A percentile compares a stretch with the other conserved stretches of the same genome.
phyloP scores from a whole-genome alignment of 1,140 invertebrate species.

The Propsilocerus akamusi region DNA sequence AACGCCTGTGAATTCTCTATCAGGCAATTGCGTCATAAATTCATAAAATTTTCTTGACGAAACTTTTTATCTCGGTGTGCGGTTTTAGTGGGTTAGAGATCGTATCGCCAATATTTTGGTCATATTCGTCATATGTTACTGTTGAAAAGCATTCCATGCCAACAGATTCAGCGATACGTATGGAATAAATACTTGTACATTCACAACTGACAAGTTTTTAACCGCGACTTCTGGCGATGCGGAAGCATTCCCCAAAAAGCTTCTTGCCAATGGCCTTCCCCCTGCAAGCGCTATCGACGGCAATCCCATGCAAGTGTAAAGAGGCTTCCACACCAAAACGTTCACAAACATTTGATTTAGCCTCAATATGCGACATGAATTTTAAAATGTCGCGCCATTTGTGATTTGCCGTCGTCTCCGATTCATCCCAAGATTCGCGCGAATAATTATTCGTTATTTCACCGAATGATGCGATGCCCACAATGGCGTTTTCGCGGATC shows the following conservation, averaged over 20 bases:
- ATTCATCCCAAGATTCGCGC: constrained; percentile 8
- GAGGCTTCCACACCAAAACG: constrained; percentile 6
- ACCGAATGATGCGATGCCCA: constrained; percentile 7
- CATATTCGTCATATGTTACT: constrained; percentile 8
- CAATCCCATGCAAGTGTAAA: constrained; percentile 9
- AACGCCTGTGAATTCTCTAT: too few species aligned
- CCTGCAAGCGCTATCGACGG: constrained; percentile 4
- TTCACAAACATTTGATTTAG: constrained; percentile 8
- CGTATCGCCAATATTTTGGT: constrained; percentile 6
- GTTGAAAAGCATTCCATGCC: constrained; percentile 8
- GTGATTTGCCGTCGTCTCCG: not conserved
- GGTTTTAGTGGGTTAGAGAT: constrained; percentile 7
- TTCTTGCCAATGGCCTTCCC: constrained; percentile 7
- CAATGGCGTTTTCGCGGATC: not conserved
- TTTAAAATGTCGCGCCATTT: constrained; percentile 9
- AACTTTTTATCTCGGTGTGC: constrained; percentile 7
- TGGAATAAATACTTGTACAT: constrained; percentile 9
- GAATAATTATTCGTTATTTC: constrained; percentile 7
- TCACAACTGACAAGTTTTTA: constrained; percentile 8
- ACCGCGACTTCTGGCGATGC: not conserved
- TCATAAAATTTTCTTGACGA: not conserved
- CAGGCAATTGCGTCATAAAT: too few species aligned
- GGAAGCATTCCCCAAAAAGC: constrained; percentile 5
- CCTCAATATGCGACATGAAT: constrained; percentile 7
- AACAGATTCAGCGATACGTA: constrained; percentile 7